A percentile compares a stretch with the other conserved stretches of the same genome.
Conservation (phyloP, 2,888 invertebrate species). For the Netelia melanura region DNA sequence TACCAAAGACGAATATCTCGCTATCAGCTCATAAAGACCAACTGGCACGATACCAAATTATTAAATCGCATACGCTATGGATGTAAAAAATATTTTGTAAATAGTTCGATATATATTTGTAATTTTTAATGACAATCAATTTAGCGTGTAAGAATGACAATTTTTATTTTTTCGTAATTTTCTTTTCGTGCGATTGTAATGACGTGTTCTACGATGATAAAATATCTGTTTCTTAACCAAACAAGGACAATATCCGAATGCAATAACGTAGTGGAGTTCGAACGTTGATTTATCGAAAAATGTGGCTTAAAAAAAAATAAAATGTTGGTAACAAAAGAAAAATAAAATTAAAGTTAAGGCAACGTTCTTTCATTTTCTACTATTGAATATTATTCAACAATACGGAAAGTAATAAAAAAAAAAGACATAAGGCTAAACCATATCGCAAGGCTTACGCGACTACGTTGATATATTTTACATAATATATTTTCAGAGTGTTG, state of each 20-base stretch:
- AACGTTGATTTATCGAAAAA: neutral
- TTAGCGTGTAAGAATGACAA: slow-evolving; percentile 17
- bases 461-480: slow-evolving; percentile 63
- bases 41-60: slow-evolving; percentile 67
- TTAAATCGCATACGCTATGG: slow-evolving; percentile 45
- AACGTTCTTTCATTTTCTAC: slow-evolving; percentile 49
- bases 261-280: neutral
- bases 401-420: slow-evolving; percentile 20
- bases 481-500: slow-evolving; percentile 75
- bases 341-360: slow-evolving; percentile 3
- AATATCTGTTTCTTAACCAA: neutral
- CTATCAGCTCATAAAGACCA: slow-evolving; percentile 45
- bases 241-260: neutral
- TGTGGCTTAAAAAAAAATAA: neutral
- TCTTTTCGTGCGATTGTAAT: neutral
- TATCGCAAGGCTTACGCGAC: slow-evolving; percentile 30
- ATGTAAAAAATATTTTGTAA: slow-evolving; percentile 17
- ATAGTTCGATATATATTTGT: slow-evolving; percentile 20
- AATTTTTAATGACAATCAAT: slow-evolving; percentile 41
- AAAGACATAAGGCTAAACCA: slow-evolving; percentile 15
- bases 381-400: slow-evolving; percentile 21
- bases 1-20: slow-evolving; percentile 64
- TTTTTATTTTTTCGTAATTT: slow-evolving; percentile 48
- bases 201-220: neutral
- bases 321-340: neutral